These are phyloP conservation scores for Spisula subtruncata DNA, from an alignment of 2,888 invertebrate genomes.

Conservation along the genomic window DNA sequence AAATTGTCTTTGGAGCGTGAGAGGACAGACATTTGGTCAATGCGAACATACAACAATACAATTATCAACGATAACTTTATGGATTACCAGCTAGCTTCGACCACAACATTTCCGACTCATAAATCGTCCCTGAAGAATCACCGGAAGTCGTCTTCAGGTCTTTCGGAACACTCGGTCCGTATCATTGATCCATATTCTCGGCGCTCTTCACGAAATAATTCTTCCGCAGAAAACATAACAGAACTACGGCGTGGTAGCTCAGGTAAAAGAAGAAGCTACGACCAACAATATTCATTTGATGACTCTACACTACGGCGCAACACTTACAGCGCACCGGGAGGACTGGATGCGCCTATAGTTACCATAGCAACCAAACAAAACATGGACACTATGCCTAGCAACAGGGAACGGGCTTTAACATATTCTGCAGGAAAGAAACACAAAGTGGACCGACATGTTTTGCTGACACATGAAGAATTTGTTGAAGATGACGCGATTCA, in stretches of 20 bases:
- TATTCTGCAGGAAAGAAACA: constrained; percentile 50
- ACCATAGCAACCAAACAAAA: not conserved
- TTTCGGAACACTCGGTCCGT: constrained; percentile 20
- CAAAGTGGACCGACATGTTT: constrained; percentile 47
- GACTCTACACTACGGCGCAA: constrained; percentile 32
- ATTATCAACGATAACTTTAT: constrained; percentile 66
- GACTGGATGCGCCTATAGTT: not conserved
- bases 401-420: constrained; percentile 51
- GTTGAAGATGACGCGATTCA: constrained; percentile 22
- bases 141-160: not conserved
- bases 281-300: not conserved
- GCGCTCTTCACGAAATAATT: not conserved
- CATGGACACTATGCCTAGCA: not conserved
- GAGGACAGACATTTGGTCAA: constrained; percentile 66
- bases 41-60: constrained; percentile 62
- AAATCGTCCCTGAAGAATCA: not conserved
- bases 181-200: constrained; percentile 32
- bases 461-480: constrained; percentile 57
- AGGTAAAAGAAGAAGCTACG: not conserved
- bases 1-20: constrained; percentile 54
- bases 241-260: not conserved
- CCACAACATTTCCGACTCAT: not conserved
- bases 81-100: constrained; percentile 54
- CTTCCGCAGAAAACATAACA: not conserved
- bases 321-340: constrained; percentile 33